These are phyloP conservation scores for Silurus glanis DNA, from an alignment of 2,113 vertebrate species.

Conservation along the genomic window DNA sequence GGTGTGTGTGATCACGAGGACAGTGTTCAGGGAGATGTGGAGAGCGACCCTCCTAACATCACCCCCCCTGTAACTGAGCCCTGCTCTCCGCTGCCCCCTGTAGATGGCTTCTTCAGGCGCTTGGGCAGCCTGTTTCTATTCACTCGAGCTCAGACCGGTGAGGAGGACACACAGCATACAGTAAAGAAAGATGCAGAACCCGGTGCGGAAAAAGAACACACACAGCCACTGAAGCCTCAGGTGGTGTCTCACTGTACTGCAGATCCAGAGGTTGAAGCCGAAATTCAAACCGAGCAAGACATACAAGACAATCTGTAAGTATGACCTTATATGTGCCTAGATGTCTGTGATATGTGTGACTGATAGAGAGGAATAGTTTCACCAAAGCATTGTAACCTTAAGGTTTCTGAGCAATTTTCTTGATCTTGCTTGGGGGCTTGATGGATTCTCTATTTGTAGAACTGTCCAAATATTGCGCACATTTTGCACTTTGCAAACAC, in stretches of 20 bases:
- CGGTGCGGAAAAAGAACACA: not conserved
- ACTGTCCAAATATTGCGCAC: not conserved
- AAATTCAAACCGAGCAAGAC: not conserved
- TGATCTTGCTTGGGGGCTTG: not conserved
- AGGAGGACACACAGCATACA: conserved; percentile 31
- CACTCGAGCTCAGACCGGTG: conserved; percentile 41
- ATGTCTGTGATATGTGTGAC: not conserved
- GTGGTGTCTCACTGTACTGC: conserved; percentile 7
- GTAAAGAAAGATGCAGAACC: conserved; percentile 19
- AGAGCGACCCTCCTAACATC: conserved; percentile 29
- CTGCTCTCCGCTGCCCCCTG: conserved; percentile 45
- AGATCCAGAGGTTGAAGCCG: conserved; percentile 23
- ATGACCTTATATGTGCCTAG: not conserved
- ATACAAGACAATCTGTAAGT: conserved; percentile 45
- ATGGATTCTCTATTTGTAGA: not conserved
- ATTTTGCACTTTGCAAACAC: too few relatives aligned
- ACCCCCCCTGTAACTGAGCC: conserved; percentile 27
- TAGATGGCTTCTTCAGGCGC: conserved; percentile 57
- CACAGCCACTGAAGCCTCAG: conserved; percentile 8
- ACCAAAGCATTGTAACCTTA: not conserved
- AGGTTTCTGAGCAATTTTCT: not conserved
- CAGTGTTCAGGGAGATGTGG: conserved; percentile 36
- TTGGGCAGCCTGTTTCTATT: conserved; percentile 59
- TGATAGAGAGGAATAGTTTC: not conserved
- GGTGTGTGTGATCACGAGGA: conserved; percentile 12